Conservation (phyloP, 2,113 vertebrate species). For the Cyprinus carpio region DNA sequence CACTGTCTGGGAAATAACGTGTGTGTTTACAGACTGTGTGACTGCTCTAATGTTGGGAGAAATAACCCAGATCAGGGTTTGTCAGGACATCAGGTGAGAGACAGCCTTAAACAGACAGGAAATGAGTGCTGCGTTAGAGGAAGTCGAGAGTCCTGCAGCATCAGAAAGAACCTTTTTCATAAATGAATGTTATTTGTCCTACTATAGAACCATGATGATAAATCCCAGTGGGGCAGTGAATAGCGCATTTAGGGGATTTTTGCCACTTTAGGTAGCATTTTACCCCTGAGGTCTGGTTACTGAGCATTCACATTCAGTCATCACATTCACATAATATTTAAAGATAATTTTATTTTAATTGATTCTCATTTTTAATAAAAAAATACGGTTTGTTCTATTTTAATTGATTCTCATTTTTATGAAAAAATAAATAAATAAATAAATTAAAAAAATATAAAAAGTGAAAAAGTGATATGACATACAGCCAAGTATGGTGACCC, state of each 20-base stretch:
- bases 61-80: not conserved
- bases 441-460: no score
- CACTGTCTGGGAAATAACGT: conserved; percentile 69
- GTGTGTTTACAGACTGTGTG: conserved; percentile 66
- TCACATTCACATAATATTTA: not conserved
- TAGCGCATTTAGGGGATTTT: not conserved
- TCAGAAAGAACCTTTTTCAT: not conserved
- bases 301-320: not conserved
- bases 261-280: not conserved
- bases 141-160: not conserved
- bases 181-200: not conserved
- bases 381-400: no score
- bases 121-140: not conserved
- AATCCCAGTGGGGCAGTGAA: not conserved
- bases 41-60: not conserved
- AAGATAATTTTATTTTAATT: no score
- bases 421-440: no score
- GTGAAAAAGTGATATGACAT: no score
- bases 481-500: no score
- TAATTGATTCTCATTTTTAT: not conserved
- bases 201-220: not conserved
- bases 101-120: not conserved
- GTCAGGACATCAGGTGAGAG: not conserved
- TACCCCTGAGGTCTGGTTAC: not conserved
- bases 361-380: not conserved